A percentile compares a stretch with the other conserved stretches of the same genome.
Evolutionary conservation across 2,888 invertebrate species (phyloP).

Genomic region (Cryptocephalus moraei): DNA sequence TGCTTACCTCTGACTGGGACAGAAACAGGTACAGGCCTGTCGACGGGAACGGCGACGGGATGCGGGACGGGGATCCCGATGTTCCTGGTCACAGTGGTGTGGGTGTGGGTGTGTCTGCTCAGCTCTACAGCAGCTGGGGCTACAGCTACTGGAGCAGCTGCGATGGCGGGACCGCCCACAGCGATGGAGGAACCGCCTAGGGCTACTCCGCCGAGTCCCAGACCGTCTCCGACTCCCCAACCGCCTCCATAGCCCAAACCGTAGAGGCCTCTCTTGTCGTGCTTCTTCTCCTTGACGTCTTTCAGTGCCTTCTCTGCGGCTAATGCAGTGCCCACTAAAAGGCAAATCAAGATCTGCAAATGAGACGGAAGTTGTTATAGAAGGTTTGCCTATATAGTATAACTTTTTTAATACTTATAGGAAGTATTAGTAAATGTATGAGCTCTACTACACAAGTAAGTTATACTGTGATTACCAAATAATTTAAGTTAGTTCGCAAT

Average conservation of each 20-base stretch:
- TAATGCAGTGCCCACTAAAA: conserved; percentile 21
- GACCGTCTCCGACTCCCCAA: not conserved
- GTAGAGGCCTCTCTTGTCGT: conserved; percentile 29
- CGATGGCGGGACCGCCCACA: conserved; percentile 11
- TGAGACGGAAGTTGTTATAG: too few species aligned
- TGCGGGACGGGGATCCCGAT: conserved; percentile 41
- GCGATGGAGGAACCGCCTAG: conserved; percentile 12
- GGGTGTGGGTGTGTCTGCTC: conserved; percentile 28
- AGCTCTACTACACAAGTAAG: too few species aligned
- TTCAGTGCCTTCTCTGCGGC: conserved; percentile 13
- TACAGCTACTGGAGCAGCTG: conserved; percentile 7
- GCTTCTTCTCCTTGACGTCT: conserved; percentile 23
- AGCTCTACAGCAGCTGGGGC: conserved; percentile 19
- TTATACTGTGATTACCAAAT: too few species aligned
- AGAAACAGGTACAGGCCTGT: conserved; percentile 29
- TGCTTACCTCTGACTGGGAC: conserved; percentile 31
- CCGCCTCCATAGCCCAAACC: conserved; percentile 19
- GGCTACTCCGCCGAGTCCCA: conserved; percentile 5
- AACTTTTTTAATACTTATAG: too few species aligned
- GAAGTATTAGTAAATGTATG: too few species aligned
- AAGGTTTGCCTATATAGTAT: too few species aligned
- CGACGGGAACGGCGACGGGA: conserved; percentile 43
- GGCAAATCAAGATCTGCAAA: conserved; percentile 26
- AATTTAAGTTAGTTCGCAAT: too few species aligned
- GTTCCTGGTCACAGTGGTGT: conserved; percentile 40